Conservation (phyloP, 2,797 vertebrate genomes). For the Gallinago nigripennis region DNA sequence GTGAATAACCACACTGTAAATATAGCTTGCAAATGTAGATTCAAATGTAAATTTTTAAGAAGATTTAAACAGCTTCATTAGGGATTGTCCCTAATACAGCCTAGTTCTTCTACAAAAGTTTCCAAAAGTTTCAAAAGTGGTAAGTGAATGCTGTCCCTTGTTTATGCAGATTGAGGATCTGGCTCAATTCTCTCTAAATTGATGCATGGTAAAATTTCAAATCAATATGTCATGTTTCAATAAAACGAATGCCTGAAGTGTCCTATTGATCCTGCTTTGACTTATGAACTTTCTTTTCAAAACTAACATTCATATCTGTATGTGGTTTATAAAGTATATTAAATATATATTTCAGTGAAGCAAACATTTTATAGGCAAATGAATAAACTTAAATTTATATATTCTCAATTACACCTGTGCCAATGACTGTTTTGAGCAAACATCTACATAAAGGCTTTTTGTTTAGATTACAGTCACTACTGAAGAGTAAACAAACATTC, state of each 20-base stretch:
- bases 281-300: constrained; percentile 18
- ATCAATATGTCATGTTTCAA: constrained; percentile 9
- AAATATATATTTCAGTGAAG: constrained; percentile 1
- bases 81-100: neutral
- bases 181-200: neutral
- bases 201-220: neutral
- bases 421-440: neutral
- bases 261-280: neutral
- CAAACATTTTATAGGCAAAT: constrained; percentile 25
- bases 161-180: neutral
- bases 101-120: neutral
- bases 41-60: neutral
- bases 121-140: neutral
- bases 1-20: neutral
- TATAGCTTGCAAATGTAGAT: neutral
- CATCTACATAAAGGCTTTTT: neutral
- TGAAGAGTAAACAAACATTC: constrained; percentile 45
- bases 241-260: constrained; percentile 28
- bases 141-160: neutral
- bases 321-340: neutral
- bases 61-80: neutral
- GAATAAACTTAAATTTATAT: neutral
- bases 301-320: neutral
- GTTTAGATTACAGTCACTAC: constrained; percentile 29
- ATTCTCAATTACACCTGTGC: neutral